Evolutionary conservation across 2,113 vertebrate genomes (phyloP).

Genomic region (Petromus typicus): DNA sequence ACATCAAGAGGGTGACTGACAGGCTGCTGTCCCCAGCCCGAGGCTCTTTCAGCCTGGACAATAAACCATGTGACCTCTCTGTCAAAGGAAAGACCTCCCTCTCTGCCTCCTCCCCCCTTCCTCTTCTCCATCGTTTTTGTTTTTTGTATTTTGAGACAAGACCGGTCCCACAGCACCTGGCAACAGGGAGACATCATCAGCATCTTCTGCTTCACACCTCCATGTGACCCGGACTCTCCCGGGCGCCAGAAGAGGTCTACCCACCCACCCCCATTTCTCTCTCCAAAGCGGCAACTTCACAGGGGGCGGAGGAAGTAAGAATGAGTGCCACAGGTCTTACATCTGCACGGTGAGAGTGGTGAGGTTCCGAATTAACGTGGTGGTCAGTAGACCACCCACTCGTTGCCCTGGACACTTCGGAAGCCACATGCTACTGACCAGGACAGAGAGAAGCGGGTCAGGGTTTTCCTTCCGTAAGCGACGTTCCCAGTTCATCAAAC

Average conservation of each 20-base stretch:
- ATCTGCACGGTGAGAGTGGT: neutral
- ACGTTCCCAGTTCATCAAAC: neutral
- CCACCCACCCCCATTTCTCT: neutral
- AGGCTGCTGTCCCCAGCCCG: no score
- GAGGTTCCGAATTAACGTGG: neutral
- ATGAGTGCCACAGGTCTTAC: neutral
- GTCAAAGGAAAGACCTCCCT: no score
- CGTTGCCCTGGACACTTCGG: neutral
- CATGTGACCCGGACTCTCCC: neutral
- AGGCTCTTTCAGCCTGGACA: no score
- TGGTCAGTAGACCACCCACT: neutral
- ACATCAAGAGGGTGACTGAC: no score
- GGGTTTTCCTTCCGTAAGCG: conserved; percentile 10
- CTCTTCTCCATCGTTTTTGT: no score
- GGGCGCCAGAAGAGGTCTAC: no score
- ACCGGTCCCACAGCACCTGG: neutral
- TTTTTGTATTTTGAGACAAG: no score
- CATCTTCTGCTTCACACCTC: neutral
- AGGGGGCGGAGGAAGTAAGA: neutral
- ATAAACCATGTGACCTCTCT: no score
- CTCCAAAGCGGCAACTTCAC: neutral
- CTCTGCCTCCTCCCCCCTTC: no score
- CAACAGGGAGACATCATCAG: neutral
- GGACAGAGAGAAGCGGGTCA: neutral
- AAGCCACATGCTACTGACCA: neutral